These are phyloP conservation scores for Crotophaga sulcirostris DNA, from an alignment of 2,113 vertebrate genomes.

Conservation along the genomic window DNA sequence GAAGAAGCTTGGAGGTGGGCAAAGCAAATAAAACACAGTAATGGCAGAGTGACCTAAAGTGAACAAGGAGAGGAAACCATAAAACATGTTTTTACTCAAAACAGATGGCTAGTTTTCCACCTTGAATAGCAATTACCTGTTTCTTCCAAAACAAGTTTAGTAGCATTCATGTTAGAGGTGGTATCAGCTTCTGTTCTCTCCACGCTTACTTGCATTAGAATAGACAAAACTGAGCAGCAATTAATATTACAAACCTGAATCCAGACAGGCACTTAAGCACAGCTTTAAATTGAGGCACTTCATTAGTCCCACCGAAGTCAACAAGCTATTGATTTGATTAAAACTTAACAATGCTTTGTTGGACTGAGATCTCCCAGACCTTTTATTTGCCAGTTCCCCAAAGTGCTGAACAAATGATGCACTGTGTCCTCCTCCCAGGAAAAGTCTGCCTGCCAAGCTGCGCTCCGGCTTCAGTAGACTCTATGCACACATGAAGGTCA, in stretches of 20 bases:
- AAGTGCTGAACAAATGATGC: neutral
- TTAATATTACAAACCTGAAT: neutral
- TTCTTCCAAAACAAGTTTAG: conserved; percentile 30
- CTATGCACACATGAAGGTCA: rapidly evolving
- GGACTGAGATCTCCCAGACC: neutral
- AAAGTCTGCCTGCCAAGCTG: neutral
- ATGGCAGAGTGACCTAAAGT: neutral
- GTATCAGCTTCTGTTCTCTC: neutral
- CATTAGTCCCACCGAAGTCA: neutral
- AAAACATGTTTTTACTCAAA: conserved; percentile 5
- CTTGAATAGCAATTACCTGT: neutral
- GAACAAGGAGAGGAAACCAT: neutral
- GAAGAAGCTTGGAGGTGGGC: neutral
- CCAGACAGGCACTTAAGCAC: neutral
- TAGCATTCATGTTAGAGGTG: neutral
- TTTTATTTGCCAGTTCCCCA: neutral
- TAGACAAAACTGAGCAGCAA: neutral
- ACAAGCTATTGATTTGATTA: conserved; percentile 19
- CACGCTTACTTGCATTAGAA: neutral
- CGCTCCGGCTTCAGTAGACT: neutral
- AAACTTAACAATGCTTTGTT: neutral
- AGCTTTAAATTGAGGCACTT: neutral
- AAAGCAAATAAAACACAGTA: conserved; percentile 10
- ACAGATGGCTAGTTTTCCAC: neutral
- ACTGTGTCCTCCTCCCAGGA: neutral